phyloP scores from a whole-genome alignment of 2,797 vertebrate genomes.

The Chrosomus eos region DNA sequence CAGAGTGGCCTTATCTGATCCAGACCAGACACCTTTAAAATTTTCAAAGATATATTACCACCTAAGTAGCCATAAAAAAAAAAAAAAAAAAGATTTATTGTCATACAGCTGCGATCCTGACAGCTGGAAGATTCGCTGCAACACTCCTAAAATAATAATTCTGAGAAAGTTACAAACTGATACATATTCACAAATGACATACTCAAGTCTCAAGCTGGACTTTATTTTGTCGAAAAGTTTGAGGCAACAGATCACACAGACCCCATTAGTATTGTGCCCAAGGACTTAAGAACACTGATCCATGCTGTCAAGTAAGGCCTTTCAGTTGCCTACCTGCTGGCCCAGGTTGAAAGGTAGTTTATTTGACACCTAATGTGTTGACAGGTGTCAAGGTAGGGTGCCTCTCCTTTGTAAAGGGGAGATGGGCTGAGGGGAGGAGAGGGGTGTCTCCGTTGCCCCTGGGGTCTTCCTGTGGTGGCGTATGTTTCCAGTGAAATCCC shows the following conservation, averaged over 20 bases:
- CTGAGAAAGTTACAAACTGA: neutral
- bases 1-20: conserved; percentile 75
- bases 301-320: conserved; percentile 52
- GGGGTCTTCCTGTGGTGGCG: conserved; percentile 79
- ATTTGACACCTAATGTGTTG: conserved; percentile 74
- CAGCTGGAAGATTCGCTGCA: conserved; percentile 63
- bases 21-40: conserved; percentile 79
- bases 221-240: conserved; percentile 24
- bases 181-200: neutral
- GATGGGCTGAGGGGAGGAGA: conserved; percentile 47
- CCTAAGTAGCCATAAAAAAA: conserved; percentile 69
- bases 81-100: conserved; percentile 63
- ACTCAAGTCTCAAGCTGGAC: neutral
- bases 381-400: conserved; percentile 69
- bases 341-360: conserved; percentile 70
- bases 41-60: conserved; percentile 73
- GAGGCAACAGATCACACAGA: conserved; percentile 22
- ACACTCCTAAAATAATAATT: conserved; percentile 38
- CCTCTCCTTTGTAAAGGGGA: conserved; percentile 61
- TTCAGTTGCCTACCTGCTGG: conserved; percentile 68
- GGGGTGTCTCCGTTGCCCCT: conserved; percentile 64
- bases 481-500: conserved; percentile 71
- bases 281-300: conserved; percentile 49
- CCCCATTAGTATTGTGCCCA: conserved; percentile 48
- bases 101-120: conserved; percentile 56